Percentiles rank a stretch among this genome's conserved stretches.
These are phyloP conservation scores for Orchestes rusci DNA, from an alignment of 2,888 invertebrate genomes.

Conservation along the genomic window DNA sequence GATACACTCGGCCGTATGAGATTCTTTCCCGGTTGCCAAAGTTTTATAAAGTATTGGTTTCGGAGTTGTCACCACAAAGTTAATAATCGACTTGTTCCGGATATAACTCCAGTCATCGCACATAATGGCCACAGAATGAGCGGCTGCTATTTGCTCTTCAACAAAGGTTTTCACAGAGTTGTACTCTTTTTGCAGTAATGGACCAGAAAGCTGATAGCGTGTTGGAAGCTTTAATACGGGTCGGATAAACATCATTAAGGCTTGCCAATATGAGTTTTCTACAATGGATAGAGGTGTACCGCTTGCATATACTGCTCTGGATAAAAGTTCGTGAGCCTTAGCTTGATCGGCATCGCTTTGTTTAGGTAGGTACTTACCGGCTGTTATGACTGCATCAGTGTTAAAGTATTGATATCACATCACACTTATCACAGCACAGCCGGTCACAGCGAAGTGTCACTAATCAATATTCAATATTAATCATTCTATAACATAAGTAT, in stretches of 20 bases:
- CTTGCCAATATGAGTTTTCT: slow-evolving; percentile 7
- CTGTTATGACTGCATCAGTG: no score
- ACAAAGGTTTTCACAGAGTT: slow-evolving; percentile 3
- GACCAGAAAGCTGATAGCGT: slow-evolving; percentile 6
- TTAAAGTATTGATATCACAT: no score
- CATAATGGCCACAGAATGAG: slow-evolving; percentile 5
- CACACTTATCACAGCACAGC: no score
- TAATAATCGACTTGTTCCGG: slow-evolving; percentile 10
- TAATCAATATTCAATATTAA: no score
- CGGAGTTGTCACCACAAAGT: slow-evolving; percentile 8
- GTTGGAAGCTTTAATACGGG: slow-evolving; percentile 7
- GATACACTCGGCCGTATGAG: slow-evolving; percentile 5
- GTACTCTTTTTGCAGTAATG: slow-evolving; percentile 6
- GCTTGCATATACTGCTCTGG: slow-evolving; percentile 8
- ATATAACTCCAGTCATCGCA: slow-evolving; percentile 12
- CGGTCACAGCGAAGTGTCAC: no score
- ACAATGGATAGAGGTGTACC: slow-evolving; percentile 8
- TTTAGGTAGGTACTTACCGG: no score
- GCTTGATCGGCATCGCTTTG: no score
- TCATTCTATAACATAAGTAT: no score
- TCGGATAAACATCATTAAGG: slow-evolving; percentile 5
- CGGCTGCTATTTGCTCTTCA: slow-evolving; percentile 6
- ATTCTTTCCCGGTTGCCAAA: slow-evolving; percentile 8
- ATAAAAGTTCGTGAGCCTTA: slow-evolving; percentile 6
- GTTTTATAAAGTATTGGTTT: slow-evolving; percentile 5